Evolutionary conservation across 2,888 invertebrate species (phyloP).

Genomic region (Steinernema carpocapsae): DNA sequence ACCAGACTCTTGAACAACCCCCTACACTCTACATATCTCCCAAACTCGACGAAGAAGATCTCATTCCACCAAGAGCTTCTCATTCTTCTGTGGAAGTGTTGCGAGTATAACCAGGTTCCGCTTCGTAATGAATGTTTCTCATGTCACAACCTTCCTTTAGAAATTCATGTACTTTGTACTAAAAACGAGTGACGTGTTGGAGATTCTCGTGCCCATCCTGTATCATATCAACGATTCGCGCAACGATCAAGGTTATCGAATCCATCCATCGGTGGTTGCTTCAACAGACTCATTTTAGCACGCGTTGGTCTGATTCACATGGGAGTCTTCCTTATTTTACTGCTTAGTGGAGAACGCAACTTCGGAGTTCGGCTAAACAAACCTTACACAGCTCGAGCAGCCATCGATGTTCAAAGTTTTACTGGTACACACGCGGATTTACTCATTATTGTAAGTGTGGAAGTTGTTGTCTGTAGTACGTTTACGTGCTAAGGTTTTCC

Average conservation of each 20-base stretch:
- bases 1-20: constrained; percentile 95
- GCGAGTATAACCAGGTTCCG: constrained; percentile 92
- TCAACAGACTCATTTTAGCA: constrained; percentile 74
- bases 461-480: too few species aligned
- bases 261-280: background rate
- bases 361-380: constrained; percentile 99
- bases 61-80: constrained; percentile 94
- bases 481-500: constrained; percentile 72
- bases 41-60: constrained; percentile 93
- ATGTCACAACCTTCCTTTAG: constrained; percentile 72
- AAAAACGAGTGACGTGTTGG: constrained; percentile 96
- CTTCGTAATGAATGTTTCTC: background rate
- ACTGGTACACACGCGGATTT: constrained; percentile 96
- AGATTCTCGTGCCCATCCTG: constrained; percentile 93
- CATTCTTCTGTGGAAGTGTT: constrained; percentile 98
- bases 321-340: constrained; percentile 93
- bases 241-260: constrained; percentile 87
- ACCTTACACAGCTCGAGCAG: constrained; percentile 95
- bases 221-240: constrained; percentile 96
- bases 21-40: constrained; percentile 81
- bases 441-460: constrained; percentile 81
- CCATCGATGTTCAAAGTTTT: constrained; percentile 96
- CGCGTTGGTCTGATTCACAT: constrained; percentile 98
- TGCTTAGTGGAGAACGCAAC: constrained; percentile 95
- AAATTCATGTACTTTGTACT: constrained; percentile 98